Base-by-base conservation (phyloP, 2,797 vertebrate genomes). In the Pristis pectinata region DNA sequence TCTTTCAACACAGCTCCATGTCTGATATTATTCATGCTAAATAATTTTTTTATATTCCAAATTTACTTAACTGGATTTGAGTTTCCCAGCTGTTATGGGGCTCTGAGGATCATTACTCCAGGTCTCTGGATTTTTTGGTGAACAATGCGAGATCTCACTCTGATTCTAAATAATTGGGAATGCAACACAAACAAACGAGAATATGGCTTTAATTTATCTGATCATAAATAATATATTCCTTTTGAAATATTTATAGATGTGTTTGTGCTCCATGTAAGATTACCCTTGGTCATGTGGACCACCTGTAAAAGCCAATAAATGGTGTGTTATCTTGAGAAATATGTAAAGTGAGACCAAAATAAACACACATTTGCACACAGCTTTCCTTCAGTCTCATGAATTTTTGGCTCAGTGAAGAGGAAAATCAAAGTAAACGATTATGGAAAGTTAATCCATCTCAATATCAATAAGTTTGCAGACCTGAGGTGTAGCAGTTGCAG, bases 281-380 rank as follows among this genome's bases (percentile, higher is more conserved):
- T 49, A 76, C 11, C 53, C 70, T 30, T 76, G 70, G 41, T 72
- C 49, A 8, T 53, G 17, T 22, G 30, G 70, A 56, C 70, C 41
- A 53, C 67, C 27, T 94, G 92, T 94, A 94, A 94, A 94, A 94
- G 72, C 67, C 49, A 53, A 94, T 74, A 53, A 76, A 44, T 53
- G 67, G 92, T 72, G 27, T 74, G 70, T 94, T 53, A 56, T 76
- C 44, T 74, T 41, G 27, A 44, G n/a, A 11, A 49, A 19, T 94
- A 56, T 94, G 92, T 94, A 76, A 94, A 93, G 91, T 93, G 37
- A 93, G 91, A 93, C 64, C 64, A 44, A 72, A 94, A 94, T 94
- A 94, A 94, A 94, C 49, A 94, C 22, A 34, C 70, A 30, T 76
- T 94, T 94, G 4, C 92, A 94, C 92, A 94, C 92, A 94, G 70